These are phyloP conservation scores for Orthochromis malagaraziensis DNA, from an alignment of 2,113 vertebrate species.

Conservation along the genomic window DNA sequence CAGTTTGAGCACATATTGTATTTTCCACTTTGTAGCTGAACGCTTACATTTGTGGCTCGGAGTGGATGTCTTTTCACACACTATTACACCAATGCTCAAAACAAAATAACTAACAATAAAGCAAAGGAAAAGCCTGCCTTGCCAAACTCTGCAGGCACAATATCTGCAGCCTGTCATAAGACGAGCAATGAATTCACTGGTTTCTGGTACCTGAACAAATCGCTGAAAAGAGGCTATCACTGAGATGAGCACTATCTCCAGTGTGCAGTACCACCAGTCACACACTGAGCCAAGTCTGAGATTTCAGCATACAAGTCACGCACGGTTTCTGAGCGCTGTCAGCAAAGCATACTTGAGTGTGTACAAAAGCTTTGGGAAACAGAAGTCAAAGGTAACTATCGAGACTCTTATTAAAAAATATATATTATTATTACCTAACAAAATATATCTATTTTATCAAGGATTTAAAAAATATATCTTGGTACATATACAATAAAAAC, in stretches of 20 bases:
- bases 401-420: neutral
- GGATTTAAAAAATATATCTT: neutral
- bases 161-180: slow-evolving; percentile 36
- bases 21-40: slow-evolving; percentile 28
- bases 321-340: slow-evolving; percentile 3
- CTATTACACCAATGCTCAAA: neutral
- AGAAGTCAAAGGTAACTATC: neutral
- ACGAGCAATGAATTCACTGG: slow-evolving; percentile 3
- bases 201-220: slow-evolving; percentile 49
- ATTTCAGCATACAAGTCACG: slow-evolving; percentile 43
- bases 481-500: neutral
- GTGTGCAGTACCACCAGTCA: slow-evolving; percentile 12
- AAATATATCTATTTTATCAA: neutral
- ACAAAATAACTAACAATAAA: slow-evolving; percentile 40
- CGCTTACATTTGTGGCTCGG: slow-evolving; percentile 1
- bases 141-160: slow-evolving; percentile 18
- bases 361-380: neutral
- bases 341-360: neutral
- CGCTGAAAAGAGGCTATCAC: slow-evolving; percentile 28
- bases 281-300: slow-evolving; percentile 37
- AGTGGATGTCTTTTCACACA: slow-evolving; percentile 3
- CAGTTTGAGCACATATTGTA: slow-evolving; percentile 3
- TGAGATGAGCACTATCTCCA: slow-evolving; percentile 47
- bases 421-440: neutral
- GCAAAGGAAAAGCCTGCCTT: slow-evolving; percentile 1